Evolutionary conservation across 2,888 invertebrate species (phyloP).

Genomic region (Ormyrus pomaceus): DNA sequence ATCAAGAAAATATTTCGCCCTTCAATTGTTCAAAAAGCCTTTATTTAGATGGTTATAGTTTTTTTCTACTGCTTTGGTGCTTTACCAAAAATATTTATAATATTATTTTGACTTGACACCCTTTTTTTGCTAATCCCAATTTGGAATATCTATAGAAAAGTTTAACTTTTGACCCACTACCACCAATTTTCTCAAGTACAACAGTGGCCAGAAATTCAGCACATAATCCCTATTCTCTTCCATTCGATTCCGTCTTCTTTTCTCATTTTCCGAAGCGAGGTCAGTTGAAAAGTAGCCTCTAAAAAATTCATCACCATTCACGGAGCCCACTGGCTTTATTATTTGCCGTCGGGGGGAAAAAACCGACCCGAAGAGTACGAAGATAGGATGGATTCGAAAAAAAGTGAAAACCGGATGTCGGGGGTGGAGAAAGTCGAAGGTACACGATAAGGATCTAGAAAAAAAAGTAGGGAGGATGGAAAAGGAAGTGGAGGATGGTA

Average conservation of each 20-base stretch:
- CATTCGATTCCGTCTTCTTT: neutral
- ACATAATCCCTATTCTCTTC: constrained; percentile 1
- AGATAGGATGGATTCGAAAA: neutral
- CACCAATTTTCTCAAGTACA: neutral
- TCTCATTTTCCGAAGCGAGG: neutral
- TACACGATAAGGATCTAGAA: constrained; percentile 15
- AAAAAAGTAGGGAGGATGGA: constrained; percentile 2
- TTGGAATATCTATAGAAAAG: neutral
- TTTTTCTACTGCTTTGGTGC: neutral
- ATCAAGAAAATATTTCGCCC: no score
- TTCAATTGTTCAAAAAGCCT: no score
- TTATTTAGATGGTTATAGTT: neutral
- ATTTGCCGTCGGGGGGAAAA: constrained; percentile 17
- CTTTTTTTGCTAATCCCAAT: neutral
- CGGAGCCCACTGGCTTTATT: constrained; percentile 26
- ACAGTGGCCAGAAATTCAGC: neutral
- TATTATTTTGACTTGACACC: no score
- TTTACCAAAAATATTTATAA: neutral
- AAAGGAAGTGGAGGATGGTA: constrained; percentile 31
- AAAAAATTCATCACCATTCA: constrained; percentile 51
- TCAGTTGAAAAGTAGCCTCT: constrained; percentile 20
- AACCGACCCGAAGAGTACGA: neutral
- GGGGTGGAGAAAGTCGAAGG: constrained; percentile 22
- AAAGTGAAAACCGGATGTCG: constrained; percentile 11
- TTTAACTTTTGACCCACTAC: no score